phyloP scores from a whole-genome alignment of 64 coral and sea anemone genomes.

The Montipora capricornis region DNA sequence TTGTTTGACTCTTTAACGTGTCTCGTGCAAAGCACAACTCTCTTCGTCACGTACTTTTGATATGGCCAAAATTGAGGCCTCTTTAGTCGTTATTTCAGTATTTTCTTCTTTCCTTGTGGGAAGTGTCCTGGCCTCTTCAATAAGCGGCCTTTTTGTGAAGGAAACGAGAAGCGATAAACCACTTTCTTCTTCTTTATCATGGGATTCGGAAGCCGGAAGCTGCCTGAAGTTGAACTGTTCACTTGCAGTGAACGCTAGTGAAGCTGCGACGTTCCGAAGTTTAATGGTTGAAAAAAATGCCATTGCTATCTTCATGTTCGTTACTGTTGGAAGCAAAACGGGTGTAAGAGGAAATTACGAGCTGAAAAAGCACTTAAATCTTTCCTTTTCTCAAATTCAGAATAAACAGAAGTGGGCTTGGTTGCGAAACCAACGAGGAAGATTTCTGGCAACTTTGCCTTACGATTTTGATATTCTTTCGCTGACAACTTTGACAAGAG shows the following conservation, averaged over 20 bases:
- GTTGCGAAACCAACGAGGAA: constrained; percentile 77
- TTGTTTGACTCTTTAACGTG: too few species aligned
- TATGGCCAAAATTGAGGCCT: neutral
- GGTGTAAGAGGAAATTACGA: neutral
- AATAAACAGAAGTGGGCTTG: constrained; percentile 90
- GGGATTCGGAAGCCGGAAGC: neutral
- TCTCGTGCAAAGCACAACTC: too few species aligned
- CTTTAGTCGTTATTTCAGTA: neutral
- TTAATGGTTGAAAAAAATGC: constrained; percentile 57
- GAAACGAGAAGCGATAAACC: neutral
- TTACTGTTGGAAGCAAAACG: constrained; percentile 66
- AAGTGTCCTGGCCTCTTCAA: neutral
- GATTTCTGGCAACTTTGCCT: constrained; percentile 85
- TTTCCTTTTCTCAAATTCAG: too few species aligned
- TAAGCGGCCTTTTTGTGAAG: neutral
- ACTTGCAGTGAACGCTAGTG: neutral
- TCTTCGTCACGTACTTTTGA: neutral
- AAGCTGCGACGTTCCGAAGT: constrained; percentile 9
- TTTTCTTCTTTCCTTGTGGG: neutral
- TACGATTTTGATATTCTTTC: constrained; percentile 99
- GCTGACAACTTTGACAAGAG: constrained; percentile 82
- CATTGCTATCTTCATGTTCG: constrained; percentile 79
- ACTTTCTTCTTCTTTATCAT: neutral
- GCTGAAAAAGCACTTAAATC: too few species aligned
- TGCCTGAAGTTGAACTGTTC: constrained; percentile 1